A percentile compares a stretch with the other conserved stretches of the same genome.
phyloP scores from a whole-genome alignment of 2,797 vertebrate genomes.

The Sciaenops ocellatus region DNA sequence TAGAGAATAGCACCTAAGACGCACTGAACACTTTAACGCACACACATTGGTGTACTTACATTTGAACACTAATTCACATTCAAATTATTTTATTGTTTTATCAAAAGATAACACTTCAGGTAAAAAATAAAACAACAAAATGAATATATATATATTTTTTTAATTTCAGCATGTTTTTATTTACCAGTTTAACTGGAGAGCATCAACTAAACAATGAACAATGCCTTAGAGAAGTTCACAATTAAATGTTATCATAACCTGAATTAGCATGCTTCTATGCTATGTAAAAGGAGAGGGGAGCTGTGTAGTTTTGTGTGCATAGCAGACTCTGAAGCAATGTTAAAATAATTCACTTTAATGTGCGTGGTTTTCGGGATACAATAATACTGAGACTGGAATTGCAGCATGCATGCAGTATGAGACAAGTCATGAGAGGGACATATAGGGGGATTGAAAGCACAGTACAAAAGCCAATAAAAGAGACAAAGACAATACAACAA shows the following conservation, averaged over 20 bases:
- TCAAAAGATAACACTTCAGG: not conserved
- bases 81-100: not conserved
- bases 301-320: too few relatives aligned
- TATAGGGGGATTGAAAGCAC: slow-evolving; percentile 34
- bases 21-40: not conserved
- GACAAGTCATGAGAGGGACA: slow-evolving; percentile 16
- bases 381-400: slow-evolving; percentile 22
- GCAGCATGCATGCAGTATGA: not conserved
- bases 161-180: too few relatives aligned
- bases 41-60: not conserved
- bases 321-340: slow-evolving; percentile 1
- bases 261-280: not conserved
- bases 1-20: too few relatives aligned
- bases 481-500: slow-evolving; percentile 26
- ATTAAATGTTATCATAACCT: not conserved
- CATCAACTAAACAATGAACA: not conserved
- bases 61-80: not conserved
- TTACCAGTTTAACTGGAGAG: not conserved
- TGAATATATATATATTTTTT: not conserved
- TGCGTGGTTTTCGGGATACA: slow-evolving; percentile 23
- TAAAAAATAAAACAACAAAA: too few relatives aligned
- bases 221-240: not conserved
- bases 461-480: slow-evolving; percentile 40
- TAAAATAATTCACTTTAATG: slow-evolving; percentile 11
- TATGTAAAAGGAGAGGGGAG: slow-evolving; percentile 11